Evolutionary conservation across 1,140 invertebrate genomes (phyloP), one percentile per base, ranked within the genome.

Genomic region (Cardiocondyla obscurior): DNA sequence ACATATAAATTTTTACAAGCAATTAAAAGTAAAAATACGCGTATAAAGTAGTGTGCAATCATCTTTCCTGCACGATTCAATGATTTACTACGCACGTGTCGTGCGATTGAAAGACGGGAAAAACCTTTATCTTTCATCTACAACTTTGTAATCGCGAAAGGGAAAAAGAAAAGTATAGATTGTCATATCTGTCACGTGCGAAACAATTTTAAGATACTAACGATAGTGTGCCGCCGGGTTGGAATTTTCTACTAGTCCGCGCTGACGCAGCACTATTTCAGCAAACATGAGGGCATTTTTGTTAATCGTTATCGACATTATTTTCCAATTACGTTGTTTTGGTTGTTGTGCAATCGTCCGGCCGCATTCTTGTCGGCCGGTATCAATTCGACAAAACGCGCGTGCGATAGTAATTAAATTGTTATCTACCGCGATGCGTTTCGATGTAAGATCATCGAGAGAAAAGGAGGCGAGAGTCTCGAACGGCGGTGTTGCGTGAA

Each of bases 151-250:
- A 39, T 10, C 36, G 55, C 0, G 3, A 33, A 46, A 16, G 1
- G 8, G 44, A 16, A 76, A 8, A 25, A 49, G 53, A 79, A 44
- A 62, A 39, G 28, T 57, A 64, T 57, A 64, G 70, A 88, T 87
- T 81, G 51, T 16, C 7, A 14, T 82, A 88, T 89, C 84, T 81
- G 25, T 74, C 83, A 85, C 57, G 76, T 69, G 64, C 81, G 14
- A 69, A 69, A 77, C 46, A 49, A 67, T 82, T 85, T 46, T 70
- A 30, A 81, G 77, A 84, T 88, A 82, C 79, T 77, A 58, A 53
- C 62, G 67, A 77, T 81, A 64, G 42, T 69, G 39, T 49, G 72
- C 65, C 64, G n/a, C 55, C 25, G 51, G 57, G 36, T 51, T 76
- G 46, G 62, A 19, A 72, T 79, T 74, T 84, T 65, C 44, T 65